These are phyloP conservation scores for Melieria crassipennis DNA, from an alignment of 2,888 invertebrate genomes.

Conservation along the genomic window DNA sequence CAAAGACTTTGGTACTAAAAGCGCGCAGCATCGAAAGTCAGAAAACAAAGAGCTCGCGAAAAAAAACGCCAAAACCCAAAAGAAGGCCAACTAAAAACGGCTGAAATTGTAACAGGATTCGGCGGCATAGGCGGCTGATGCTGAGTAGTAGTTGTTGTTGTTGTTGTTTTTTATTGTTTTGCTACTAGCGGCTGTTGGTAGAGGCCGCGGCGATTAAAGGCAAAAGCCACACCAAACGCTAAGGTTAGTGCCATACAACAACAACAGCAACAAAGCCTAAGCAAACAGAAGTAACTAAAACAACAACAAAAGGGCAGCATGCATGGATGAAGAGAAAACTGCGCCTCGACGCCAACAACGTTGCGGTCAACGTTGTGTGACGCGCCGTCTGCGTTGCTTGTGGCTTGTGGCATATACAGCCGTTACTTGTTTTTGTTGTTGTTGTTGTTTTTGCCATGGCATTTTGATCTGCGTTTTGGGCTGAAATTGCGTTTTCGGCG, in stretches of 20 bases:
- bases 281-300: background rate
- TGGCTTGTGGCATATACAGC: background rate
- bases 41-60: too few relatives aligned
- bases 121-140: conserved; percentile 3
- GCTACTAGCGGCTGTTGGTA: background rate
- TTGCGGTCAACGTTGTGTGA: background rate
- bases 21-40: too few relatives aligned
- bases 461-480: too few relatives aligned
- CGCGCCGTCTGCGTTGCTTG: background rate
- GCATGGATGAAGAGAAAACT: too few relatives aligned
- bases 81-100: too few relatives aligned
- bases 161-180: background rate
- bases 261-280: background rate
- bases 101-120: conserved; percentile 33
- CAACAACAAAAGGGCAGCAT: too few relatives aligned
- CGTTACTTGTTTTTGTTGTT: background rate
- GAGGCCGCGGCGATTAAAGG: background rate
- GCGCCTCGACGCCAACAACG: too few relatives aligned
- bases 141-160: background rate
- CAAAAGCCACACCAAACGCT: conserved; percentile 40
- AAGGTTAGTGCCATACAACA: background rate
- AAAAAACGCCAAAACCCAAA: too few relatives aligned
- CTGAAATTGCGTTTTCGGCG: too few relatives aligned
- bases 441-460: too few relatives aligned
- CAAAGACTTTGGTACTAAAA: too few relatives aligned